Evolutionary conservation across 2,113 vertebrate genomes (phyloP), one percentile per base, ranked within the genome.

Genomic region (Diphyllodes magnificus): DNA sequence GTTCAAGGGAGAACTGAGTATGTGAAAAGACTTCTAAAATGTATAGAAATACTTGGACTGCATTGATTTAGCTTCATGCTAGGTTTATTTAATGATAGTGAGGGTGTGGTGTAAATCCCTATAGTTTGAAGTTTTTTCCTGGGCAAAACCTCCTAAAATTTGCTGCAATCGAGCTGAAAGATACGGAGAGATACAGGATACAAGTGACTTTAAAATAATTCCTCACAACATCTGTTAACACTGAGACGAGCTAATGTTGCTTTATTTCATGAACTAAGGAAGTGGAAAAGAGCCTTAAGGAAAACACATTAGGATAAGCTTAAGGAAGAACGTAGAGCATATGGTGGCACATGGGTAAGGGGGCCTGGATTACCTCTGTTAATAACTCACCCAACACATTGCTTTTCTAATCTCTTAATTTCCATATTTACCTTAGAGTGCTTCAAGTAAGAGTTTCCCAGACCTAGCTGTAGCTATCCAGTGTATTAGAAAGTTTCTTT

Each of bases 191-290:
- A 94, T 89, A 94, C 50, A 92, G 87, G 71, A 96, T 95, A 95
- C 6, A 5, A 95, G 60, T 70, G 91, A 88, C 64, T 79, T 94
- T 51, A 68, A 96, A 97, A 72, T 72, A 68, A 89, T 92, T 95
- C 90, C 61, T 95, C 40, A 50, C 49, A 81, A 97, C 96, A 97
- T 97, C 96, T 97, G 96, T 95, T 96, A 96, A 88, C 91, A 81
- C 81, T 94, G 95, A 97, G 81, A 92, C 12, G 0, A 94, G 86
- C 86, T 95, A 96, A 91, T 64, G 90, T 97, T 97, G 94, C 84
- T 97, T 97, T 96, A 95, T 96, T 97, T 96, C 92, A 93, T 95
- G 95, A 97, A 97, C 93, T 73, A 49, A 93, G 93, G 97, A 96
- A 82, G 83, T 95, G 96, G 93, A 97, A 97, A 96, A 92, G 50